Conservation (phyloP, 2,797 vertebrate genomes). For the Thunnus albacares region DNA sequence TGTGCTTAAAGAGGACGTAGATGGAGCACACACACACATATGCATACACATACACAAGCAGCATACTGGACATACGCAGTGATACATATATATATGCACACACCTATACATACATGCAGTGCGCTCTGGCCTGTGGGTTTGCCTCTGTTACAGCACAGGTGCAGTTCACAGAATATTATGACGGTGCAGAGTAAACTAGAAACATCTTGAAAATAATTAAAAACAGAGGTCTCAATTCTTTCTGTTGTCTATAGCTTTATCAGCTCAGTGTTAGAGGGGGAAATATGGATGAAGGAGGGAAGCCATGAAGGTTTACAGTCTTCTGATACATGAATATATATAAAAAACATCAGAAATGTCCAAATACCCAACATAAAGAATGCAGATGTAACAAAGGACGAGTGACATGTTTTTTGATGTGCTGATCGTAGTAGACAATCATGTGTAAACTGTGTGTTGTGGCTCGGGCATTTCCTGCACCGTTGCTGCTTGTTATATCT, state of each 20-base stretch:
- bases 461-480: not conserved
- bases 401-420: constrained; percentile 20
- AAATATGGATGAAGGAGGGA: not conserved
- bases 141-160: not conserved
- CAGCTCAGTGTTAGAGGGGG: not conserved
- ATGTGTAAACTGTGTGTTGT: constrained; percentile 4
- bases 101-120: not conserved
- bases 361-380: not conserved
- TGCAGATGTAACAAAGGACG: not conserved
- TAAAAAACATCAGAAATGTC: not conserved
- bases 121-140: not conserved
- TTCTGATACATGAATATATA: not conserved
- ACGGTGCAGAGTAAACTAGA: not conserved
- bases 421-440: constrained; percentile 21
- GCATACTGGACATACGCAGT: not conserved
- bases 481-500: constrained; percentile 24
- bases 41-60: not conserved
- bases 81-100: not conserved
- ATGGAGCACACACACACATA: not conserved
- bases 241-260: not conserved
- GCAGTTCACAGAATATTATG: constrained; percentile 15
- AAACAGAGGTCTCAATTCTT: not conserved
- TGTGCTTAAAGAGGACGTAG: constrained; percentile 80
- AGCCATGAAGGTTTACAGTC: not conserved
- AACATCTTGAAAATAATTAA: not conserved